phyloP scores from a whole-genome alignment of 2,888 invertebrate species.

The Oxystoma pomonae region DNA sequence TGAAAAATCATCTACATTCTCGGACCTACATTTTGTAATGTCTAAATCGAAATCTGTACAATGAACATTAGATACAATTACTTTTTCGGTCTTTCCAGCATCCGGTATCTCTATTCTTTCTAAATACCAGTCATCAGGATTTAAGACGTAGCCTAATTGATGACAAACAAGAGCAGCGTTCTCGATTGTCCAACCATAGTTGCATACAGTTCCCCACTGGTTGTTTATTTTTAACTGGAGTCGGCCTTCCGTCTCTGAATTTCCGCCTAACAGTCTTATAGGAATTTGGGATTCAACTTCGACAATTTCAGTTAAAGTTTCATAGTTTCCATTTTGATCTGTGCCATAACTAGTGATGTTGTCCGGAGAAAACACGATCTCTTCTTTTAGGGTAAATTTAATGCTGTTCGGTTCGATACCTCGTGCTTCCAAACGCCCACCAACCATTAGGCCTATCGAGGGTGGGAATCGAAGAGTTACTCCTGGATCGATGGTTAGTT shows the following conservation, averaged over 20 bases:
- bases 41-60: conserved; percentile 91
- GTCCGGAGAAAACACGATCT: conserved; percentile 60
- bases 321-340: conserved; percentile 55
- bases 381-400: conserved; percentile 73
- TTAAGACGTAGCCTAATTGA: conserved; percentile 87
- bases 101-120: conserved; percentile 77
- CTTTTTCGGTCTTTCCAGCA: conserved; percentile 71
- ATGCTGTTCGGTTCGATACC: conserved; percentile 78
- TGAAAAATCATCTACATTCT: conserved; percentile 74
- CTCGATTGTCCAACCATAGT: conserved; percentile 89
- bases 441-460: conserved; percentile 94
- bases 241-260: conserved; percentile 79
- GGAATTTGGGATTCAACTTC: conserved; percentile 62
- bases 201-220: conserved; percentile 96
- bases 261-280: conserved; percentile 78
- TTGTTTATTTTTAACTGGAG: conserved; percentile 79
- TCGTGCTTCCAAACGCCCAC: conserved; percentile 82
- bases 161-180: conserved; percentile 93
- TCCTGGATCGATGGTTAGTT: conserved; percentile 81
- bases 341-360: conserved; percentile 50
- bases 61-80: conserved; percentile 80
- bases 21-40: conserved; percentile 81
- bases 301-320: conserved; percentile 58
- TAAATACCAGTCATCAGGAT: conserved; percentile 87
- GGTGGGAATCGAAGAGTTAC: conserved; percentile 88